Evolutionary conservation across 2,888 invertebrate genomes (phyloP).

Genomic region (Nemoura dubitans): DNA sequence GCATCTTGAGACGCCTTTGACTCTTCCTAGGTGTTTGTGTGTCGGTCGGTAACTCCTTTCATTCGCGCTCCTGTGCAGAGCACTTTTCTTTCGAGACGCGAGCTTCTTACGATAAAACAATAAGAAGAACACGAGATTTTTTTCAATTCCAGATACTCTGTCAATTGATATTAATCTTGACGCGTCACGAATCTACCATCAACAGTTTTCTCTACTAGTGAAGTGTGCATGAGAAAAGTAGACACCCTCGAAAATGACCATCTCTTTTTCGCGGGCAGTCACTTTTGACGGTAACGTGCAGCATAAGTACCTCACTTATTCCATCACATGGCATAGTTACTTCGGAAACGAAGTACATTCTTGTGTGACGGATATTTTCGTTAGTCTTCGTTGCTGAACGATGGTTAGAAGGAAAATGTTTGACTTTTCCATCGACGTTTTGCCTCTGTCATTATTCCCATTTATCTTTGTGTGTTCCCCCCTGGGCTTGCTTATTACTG

Average conservation of each 20-base stretch:
- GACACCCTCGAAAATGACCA: background rate
- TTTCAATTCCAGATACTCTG: constrained; percentile 7
- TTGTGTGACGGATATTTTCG: background rate
- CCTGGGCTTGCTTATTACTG: background rate
- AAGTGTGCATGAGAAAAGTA: too few relatives aligned
- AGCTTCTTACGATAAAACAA: background rate
- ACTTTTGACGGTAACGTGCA: background rate
- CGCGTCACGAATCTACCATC: background rate
- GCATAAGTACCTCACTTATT: background rate
- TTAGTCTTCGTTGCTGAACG: background rate
- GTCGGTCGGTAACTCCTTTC: background rate
- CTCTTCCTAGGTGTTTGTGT: background rate
- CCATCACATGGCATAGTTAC: background rate
- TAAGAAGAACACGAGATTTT: background rate
- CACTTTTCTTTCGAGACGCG: background rate
- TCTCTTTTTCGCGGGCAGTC: background rate
- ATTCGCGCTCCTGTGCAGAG: background rate
- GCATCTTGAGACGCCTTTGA: background rate
- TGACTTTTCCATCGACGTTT: constrained; percentile 15
- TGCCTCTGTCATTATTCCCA: constrained; percentile 31
- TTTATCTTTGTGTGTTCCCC: constrained; percentile 13
- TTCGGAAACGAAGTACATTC: background rate
- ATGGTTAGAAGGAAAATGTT: background rate
- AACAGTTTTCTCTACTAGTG: background rate
- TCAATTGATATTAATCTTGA: background rate